phyloP scores from a whole-genome alignment of 2,888 invertebrate genomes.

The Empis livida region DNA sequence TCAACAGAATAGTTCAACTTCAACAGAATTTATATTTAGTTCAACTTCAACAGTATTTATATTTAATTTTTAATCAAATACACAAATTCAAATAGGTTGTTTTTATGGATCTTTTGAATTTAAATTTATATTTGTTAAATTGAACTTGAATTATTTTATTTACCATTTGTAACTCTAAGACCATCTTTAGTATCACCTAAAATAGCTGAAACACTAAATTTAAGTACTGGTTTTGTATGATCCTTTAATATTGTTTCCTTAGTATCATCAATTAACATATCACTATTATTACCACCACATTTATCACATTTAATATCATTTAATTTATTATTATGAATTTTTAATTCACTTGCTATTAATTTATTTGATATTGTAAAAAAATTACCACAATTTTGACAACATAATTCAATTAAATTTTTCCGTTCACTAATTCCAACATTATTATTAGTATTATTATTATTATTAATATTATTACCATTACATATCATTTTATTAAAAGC shows the following conservation, averaged over 20 bases:
- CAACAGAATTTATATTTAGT: too few species aligned
- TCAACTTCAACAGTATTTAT: too few species aligned
- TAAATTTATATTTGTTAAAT: too few species aligned
- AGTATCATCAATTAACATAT: slow-evolving; percentile 17
- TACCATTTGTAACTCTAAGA: slow-evolving; percentile 36
- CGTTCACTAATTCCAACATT: slow-evolving; percentile 1
- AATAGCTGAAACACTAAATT: slow-evolving; percentile 88
- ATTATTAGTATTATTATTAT: not conserved
- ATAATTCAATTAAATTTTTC: slow-evolving; percentile 17
- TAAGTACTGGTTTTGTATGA: slow-evolving; percentile 61
- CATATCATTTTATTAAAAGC: not conserved
- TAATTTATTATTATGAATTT: slow-evolving; percentile 7
- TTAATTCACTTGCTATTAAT: slow-evolving; percentile 1
- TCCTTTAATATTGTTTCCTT: slow-evolving; percentile 33
- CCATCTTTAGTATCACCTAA: slow-evolving; percentile 46
- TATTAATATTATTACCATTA: not conserved
- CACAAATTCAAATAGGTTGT: too few species aligned
- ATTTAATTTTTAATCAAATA: too few species aligned
- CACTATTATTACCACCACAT: slow-evolving; percentile 19
- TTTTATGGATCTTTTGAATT: too few species aligned
- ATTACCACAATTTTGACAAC: slow-evolving; percentile 27
- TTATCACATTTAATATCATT: slow-evolving; percentile 29
- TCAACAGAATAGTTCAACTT: too few species aligned
- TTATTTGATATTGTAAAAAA: slow-evolving; percentile 13
- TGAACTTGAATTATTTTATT: too few species aligned